Percentiles rank a stretch among this genome's conserved stretches.
phyloP scores from a whole-genome alignment of 2,113 vertebrate species.

The Petromus typicus region DNA sequence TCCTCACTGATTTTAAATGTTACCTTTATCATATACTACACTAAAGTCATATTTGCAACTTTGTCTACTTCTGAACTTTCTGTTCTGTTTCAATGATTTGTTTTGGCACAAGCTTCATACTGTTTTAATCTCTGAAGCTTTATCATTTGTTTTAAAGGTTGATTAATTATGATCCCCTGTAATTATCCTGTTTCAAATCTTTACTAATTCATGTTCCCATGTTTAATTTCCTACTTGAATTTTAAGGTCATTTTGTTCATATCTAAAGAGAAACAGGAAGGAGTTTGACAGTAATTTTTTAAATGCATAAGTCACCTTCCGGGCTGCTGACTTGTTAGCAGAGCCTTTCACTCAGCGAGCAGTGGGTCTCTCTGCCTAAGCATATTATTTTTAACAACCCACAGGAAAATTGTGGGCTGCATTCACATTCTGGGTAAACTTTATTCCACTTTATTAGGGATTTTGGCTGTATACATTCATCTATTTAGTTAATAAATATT shows the following conservation, averaged over 20 bases:
- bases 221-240: not conserved
- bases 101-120: not conserved
- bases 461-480: not conserved
- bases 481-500: not conserved
- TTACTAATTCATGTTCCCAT: not conserved
- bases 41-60: not conserved
- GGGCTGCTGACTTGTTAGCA: not conserved
- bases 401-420: not conserved
- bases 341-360: not conserved
- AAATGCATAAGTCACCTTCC: not conserved
- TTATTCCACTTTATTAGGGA: not conserved
- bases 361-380: not conserved
- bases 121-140: slow-evolving; percentile 6
- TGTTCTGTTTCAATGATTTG: not conserved
- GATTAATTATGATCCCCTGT: not conserved
- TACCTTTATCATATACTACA: not conserved
- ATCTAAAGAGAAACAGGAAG: not conserved
- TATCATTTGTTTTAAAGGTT: slow-evolving; percentile 4
- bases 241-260: not conserved
- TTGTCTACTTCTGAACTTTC: not conserved
- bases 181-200: not conserved
- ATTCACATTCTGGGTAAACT: not conserved
- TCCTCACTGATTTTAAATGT: not conserved
- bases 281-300: not conserved
- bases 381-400: not conserved